Evolutionary conservation across 2,113 vertebrate species (phyloP).

Genomic region (Bos taurus): DNA sequence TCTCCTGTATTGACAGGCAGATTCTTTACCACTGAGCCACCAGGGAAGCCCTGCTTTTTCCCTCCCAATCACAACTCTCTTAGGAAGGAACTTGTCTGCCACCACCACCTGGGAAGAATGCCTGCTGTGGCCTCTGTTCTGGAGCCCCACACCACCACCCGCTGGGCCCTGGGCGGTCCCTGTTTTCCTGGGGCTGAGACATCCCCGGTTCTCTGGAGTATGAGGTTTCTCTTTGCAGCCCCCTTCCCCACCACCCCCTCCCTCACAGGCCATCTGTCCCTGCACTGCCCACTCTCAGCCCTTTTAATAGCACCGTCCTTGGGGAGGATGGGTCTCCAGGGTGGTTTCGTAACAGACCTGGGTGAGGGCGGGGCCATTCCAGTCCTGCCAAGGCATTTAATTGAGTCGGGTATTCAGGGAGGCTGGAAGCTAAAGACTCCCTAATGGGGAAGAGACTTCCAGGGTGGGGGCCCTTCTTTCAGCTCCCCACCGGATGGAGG

Average conservation of each 20-base stretch:
- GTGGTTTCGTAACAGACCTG: background rate
- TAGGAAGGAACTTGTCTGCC: background rate
- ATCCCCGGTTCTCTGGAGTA: background rate
- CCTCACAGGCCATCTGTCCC: slow-evolving; percentile 39
- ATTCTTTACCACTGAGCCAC: background rate
- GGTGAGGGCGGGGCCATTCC: background rate
- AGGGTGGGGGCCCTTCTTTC: background rate
- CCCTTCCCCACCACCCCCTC: background rate
- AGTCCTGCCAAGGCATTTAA: background rate
- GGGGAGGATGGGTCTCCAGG: background rate
- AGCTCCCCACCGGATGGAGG: background rate
- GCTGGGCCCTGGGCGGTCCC: background rate
- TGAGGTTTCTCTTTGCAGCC: background rate
- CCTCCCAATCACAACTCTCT: background rate
- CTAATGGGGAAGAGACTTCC: background rate
- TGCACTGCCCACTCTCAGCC: slow-evolving; percentile 15
- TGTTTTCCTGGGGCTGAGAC: background rate
- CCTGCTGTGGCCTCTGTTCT: background rate
- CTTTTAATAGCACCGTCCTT: slow-evolving; percentile 37
- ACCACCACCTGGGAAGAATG: too few relatives aligned
- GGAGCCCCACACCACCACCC: background rate
- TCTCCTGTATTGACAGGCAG: background rate
- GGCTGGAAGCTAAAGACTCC: background rate
- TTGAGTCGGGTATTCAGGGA: background rate
- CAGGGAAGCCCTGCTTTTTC: background rate